phyloP scores from a whole-genome alignment of 2,888 invertebrate species.

The Thereva nobilitata region DNA sequence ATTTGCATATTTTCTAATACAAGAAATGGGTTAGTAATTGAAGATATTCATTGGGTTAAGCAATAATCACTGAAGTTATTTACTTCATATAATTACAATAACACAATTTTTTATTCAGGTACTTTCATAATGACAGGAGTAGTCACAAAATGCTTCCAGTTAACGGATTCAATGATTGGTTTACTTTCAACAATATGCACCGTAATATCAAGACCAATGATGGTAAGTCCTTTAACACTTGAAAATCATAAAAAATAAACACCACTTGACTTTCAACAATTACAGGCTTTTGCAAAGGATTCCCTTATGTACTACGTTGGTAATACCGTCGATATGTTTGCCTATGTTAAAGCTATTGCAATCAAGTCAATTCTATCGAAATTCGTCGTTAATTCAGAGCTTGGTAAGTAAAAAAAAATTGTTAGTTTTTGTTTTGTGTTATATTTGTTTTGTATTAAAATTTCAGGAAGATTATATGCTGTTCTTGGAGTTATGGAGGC shows the following conservation, averaged over 20 bases:
- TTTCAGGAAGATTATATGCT: constrained; percentile 44
- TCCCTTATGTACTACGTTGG: constrained; percentile 52
- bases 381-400: constrained; percentile 54
- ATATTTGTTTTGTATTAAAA: not conserved
- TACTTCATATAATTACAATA: not conserved
- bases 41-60: not conserved
- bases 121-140: constrained; percentile 57
- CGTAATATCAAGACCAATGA: constrained; percentile 52
- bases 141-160: constrained; percentile 53
- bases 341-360: constrained; percentile 54
- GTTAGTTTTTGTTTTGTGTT: constrained; percentile 1
- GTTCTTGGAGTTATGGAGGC: constrained; percentile 57
- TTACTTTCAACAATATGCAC: constrained; percentile 52
- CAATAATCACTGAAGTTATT: not conserved
- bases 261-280: not conserved
- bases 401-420: constrained; percentile 47
- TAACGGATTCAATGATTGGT: constrained; percentile 54
- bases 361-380: constrained; percentile 56
- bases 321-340: constrained; percentile 54
- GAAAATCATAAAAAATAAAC: not conserved
- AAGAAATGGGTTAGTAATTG: too few species aligned
- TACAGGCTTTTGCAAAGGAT: constrained; percentile 52
- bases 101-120: constrained; percentile 45
- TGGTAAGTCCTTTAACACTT: constrained; percentile 48
- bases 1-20: too few species aligned